phyloP scores from a whole-genome alignment of 2,113 vertebrate species.

The Platanista minor region DNA sequence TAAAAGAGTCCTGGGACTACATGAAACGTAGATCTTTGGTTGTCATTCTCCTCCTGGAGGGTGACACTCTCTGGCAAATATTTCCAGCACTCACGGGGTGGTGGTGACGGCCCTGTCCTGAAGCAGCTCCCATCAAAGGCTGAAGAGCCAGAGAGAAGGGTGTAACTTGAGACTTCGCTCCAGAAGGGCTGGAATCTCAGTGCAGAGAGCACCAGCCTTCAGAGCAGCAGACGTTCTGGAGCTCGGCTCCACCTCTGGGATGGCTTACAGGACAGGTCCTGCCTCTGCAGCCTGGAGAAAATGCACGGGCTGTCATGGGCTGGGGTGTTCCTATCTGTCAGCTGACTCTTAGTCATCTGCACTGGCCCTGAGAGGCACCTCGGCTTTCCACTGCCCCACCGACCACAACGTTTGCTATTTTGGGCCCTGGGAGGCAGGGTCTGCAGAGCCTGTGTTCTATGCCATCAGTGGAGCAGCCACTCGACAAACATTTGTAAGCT shows the following conservation, averaged over 20 bases:
- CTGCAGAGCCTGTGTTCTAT: neutral
- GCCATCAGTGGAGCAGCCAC: neutral
- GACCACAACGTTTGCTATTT: neutral
- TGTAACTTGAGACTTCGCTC: constrained; percentile 17
- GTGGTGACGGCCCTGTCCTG: neutral
- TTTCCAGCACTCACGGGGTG: constrained; percentile 39
- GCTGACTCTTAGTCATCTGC: neutral
- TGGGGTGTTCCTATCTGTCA: neutral
- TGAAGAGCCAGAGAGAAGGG: neutral
- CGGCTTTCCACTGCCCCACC: neutral
- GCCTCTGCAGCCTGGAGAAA: neutral
- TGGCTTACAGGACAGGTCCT: neutral
- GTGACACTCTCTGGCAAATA: constrained; percentile 24
- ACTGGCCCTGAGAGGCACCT: neutral
- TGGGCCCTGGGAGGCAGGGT: neutral
- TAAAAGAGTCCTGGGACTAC: constrained; percentile 20
- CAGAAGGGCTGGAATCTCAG: neutral
- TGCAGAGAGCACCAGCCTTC: neutral
- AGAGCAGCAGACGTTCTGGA: neutral
- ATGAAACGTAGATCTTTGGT: neutral
- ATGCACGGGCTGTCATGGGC: neutral
- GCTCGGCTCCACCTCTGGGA: neutral
- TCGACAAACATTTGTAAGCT: neutral
- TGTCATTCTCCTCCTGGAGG: neutral
- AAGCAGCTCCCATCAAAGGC: neutral